Evolutionary conservation across 2,113 vertebrate species (phyloP).

Genomic region (Dasyornis broadbenti): DNA sequence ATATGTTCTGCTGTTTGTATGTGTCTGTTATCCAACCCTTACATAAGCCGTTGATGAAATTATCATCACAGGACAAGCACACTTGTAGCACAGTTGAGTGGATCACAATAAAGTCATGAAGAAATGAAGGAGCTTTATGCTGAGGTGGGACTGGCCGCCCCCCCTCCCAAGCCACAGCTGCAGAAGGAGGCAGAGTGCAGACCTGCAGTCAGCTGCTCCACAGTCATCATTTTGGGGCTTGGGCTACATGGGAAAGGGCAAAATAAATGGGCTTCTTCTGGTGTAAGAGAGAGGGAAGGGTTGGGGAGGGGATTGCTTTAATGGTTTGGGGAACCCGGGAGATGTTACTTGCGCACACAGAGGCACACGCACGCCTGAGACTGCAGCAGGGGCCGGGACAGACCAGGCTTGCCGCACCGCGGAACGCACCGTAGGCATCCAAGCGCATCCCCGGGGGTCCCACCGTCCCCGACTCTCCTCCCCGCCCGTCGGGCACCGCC

Average conservation of each 20-base stretch:
- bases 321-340: no score
- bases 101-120: background rate
- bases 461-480: background rate
- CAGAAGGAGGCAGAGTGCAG: background rate
- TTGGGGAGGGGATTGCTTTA: background rate
- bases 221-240: background rate
- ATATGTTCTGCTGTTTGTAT: background rate
- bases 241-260: background rate
- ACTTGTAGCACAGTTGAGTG: background rate
- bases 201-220: background rate
- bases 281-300: background rate
- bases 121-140: background rate
- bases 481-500: background rate
- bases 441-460: background rate
- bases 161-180: background rate
- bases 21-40: conserved; percentile 7
- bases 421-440: background rate
- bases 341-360: background rate
- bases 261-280: background rate
- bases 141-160: background rate
- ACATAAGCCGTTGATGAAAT: conserved; percentile 26
- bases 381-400: background rate
- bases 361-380: background rate
- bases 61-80: background rate
- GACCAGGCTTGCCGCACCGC: no score